Evolutionary conservation across 2,888 invertebrate species (phyloP).

Genomic region (Lepidochrysops patricia): DNA sequence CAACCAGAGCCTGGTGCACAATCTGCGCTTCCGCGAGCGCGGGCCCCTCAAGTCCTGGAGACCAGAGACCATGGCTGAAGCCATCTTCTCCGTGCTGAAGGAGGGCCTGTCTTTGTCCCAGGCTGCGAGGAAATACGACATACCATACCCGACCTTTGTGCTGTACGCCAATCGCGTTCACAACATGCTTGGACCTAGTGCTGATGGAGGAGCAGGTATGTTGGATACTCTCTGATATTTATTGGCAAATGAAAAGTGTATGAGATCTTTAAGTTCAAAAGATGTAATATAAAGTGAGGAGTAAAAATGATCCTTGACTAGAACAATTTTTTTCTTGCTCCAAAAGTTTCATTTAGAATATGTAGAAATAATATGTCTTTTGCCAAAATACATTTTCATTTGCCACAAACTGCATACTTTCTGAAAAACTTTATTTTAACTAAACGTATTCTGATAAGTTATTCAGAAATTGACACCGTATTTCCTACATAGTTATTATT

Average conservation of each 20-base stretch:
- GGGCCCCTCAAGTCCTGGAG: slow-evolving; percentile 95
- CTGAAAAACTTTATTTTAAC: neutral
- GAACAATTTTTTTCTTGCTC: no score
- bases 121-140: slow-evolving; percentile 94
- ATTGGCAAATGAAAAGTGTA: slow-evolving; percentile 31
- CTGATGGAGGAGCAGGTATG: slow-evolving; percentile 91
- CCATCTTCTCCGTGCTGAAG: slow-evolving; percentile 92
- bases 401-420: neutral
- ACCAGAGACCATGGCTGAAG: slow-evolving; percentile 95
- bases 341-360: no score
- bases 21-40: slow-evolving; percentile 91
- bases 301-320: no score
- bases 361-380: no score
- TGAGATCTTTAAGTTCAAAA: neutral
- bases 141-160: slow-evolving; percentile 95
- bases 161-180: slow-evolving; percentile 94
- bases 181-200: slow-evolving; percentile 94
- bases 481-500: no score
- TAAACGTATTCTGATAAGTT: neutral
- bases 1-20: slow-evolving; percentile 92
- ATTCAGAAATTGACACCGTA: neutral
- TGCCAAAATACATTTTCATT: slow-evolving; percentile 4
- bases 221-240: slow-evolving; percentile 25
- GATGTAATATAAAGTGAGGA: no score
- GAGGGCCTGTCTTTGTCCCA: slow-evolving; percentile 92